These are phyloP conservation scores for Hemicrepidius hirtus DNA, from an alignment of 2,888 invertebrate species.

Conservation along the genomic window DNA sequence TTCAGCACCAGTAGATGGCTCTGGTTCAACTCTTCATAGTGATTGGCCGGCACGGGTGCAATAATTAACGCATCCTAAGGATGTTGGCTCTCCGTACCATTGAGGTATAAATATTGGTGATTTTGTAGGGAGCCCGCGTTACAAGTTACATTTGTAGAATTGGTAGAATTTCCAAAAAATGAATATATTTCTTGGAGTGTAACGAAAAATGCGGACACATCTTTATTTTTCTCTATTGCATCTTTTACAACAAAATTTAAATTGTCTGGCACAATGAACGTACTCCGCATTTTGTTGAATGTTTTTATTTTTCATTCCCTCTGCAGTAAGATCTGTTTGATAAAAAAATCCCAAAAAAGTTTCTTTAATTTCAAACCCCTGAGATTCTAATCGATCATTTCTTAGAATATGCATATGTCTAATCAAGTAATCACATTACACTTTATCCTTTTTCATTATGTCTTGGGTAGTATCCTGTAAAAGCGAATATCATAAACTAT, in stretches of 20 bases:
- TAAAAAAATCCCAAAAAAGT: neutral
- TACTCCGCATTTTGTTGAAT: too few species aligned
- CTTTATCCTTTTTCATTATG: neutral
- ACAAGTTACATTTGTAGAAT: conserved; percentile 54
- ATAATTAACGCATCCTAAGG: too few species aligned
- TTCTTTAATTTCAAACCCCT: neutral
- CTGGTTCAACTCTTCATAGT: too few species aligned
- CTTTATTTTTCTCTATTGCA: too few species aligned
- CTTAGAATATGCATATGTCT: neutral
- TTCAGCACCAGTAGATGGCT: too few species aligned
- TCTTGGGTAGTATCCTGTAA: too few species aligned
- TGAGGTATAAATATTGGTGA: too few species aligned
- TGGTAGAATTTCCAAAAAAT: conserved; percentile 56
- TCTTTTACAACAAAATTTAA: too few species aligned
- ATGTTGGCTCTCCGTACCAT: too few species aligned
- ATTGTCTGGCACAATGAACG: too few species aligned
- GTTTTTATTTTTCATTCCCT: neutral
- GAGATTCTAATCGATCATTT: neutral
- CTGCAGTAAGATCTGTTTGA: neutral
- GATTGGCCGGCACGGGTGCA: too few species aligned
- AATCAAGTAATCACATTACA: conserved; percentile 5
- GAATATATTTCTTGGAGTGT: conserved; percentile 52
- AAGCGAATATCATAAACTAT: neutral
- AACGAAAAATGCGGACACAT: conserved; percentile 30
- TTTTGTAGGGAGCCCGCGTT: too few species aligned